These are phyloP conservation scores for Nemapogon koenigi DNA, from an alignment of 2,888 invertebrate genomes.

Conservation along the genomic window DNA sequence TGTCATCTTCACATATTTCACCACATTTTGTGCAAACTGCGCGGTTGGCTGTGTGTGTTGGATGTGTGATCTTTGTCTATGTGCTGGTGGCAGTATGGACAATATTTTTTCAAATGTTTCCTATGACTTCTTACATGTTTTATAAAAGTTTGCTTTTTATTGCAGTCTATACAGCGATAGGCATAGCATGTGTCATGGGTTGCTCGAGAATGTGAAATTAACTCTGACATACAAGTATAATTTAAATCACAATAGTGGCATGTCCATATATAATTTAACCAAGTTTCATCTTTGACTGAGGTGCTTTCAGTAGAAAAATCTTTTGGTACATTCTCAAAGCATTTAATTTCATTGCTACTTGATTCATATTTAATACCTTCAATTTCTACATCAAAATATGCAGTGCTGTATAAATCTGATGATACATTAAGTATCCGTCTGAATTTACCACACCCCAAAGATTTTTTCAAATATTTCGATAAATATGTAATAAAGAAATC, in stretches of 20 bases:
- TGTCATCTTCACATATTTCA: constrained; percentile 37
- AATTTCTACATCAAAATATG: constrained; percentile 40
- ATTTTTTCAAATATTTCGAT: too few species aligned
- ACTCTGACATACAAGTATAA: constrained; percentile 36
- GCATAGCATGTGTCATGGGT: constrained; percentile 69
- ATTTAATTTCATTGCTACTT: constrained; percentile 37
- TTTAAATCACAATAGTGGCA: constrained; percentile 46
- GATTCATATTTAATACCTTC: constrained; percentile 22
- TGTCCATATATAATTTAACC: constrained; percentile 52
- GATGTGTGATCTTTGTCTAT: constrained; percentile 8
- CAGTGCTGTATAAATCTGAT: too few species aligned
- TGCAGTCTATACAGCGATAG: constrained; percentile 72
- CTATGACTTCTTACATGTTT: constrained; percentile 70
- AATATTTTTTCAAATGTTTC: constrained; percentile 35
- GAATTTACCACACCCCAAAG: too few species aligned
- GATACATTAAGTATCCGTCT: too few species aligned
- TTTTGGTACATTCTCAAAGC: constrained; percentile 20
- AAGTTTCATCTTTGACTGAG: too few species aligned
- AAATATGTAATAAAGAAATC: too few species aligned
- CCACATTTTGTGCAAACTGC: constrained; percentile 35
- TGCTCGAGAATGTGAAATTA: constrained; percentile 67
- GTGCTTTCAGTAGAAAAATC: too few species aligned
- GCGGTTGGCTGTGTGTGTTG: constrained; percentile 24
- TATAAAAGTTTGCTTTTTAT: constrained; percentile 67
- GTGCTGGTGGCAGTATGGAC: constrained; percentile 20